Percentiles rank a stretch among this genome's conserved stretches.
Conservation (phyloP, 2,888 invertebrate genomes). For the Orchesellides sinensis region DNA sequence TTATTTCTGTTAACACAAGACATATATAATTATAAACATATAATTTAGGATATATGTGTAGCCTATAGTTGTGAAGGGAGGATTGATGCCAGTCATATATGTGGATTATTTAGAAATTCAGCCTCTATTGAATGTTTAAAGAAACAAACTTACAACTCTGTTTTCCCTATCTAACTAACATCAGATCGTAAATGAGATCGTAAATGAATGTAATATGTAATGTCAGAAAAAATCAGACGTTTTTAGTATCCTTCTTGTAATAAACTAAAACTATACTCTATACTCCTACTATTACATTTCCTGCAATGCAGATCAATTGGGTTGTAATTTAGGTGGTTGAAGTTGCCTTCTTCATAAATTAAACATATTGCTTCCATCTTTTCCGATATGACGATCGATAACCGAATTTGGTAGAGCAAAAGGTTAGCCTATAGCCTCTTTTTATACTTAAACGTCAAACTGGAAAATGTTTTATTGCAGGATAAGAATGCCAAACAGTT, state of each 20-base stretch:
- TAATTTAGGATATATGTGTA: too few species aligned
- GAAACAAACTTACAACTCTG: slow-evolving; percentile 14
- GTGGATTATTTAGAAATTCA: slow-evolving; percentile 56
- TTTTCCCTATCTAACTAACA: slow-evolving; percentile 6
- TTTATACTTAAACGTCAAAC: slow-evolving; percentile 49
- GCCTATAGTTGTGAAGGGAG: background rate
- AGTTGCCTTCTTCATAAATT: slow-evolving; percentile 55
- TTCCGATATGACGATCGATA: slow-evolving; percentile 51
- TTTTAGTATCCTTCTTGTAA: slow-evolving; percentile 5
- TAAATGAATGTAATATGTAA: slow-evolving; percentile 17
- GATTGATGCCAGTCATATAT: slow-evolving; percentile 55
- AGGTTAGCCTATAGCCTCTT: slow-evolving; percentile 27
- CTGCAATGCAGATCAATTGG: slow-evolving; percentile 66
- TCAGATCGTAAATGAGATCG: slow-evolving; percentile 42
- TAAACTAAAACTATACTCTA: slow-evolving; percentile 23
- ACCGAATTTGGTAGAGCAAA: slow-evolving; percentile 45
- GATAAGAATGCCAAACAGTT: slow-evolving; percentile 59
- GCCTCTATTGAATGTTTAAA: slow-evolving; percentile 32
- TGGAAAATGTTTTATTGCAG: slow-evolving; percentile 63
- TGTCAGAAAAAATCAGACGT: slow-evolving; percentile 42
- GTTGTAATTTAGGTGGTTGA: slow-evolving; percentile 58
- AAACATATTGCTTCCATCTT: slow-evolving; percentile 47
- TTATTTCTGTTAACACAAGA: too few species aligned
- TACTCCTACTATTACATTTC: slow-evolving; percentile 5
- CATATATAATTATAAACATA: too few species aligned